Base-by-base conservation (phyloP, 2,113 vertebrate species). In the Brachyistius frenatus region DNA sequence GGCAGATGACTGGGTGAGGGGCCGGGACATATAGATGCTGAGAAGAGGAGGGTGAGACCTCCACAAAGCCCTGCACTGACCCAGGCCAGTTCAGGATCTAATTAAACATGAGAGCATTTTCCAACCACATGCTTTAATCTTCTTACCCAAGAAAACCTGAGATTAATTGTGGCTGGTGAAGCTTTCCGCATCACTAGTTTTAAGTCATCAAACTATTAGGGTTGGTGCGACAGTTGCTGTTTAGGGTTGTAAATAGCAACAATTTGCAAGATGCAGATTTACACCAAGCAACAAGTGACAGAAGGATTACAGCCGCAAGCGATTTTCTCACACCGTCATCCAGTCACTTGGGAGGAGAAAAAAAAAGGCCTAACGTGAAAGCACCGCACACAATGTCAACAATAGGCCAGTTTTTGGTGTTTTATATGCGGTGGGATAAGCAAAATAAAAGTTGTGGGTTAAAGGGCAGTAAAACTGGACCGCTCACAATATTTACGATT, bases 61-160 rank as follows among this genome's bases (percentile, higher is more conserved):
- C 66, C 46, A 30, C 61, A 49, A 66, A 82, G 16, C 37, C 56
- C 49, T 65, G n/a, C n/a, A 41, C 4, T 7, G 74, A 50, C 44
- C 66, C 7, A 6, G 8, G 69, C 31, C 58, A 69, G 23, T 61
- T 39, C 39, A 23, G 72, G 76, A 79, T 85, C 68, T 80, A 46
- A 86, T 79, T 73, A 85, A 78, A 49, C 13, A 23, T 23, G 23
- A 33, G 63, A 72, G 49, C n/a, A 75, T 56, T 65, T 81, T 73
- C 67, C 61, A 41, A 84, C 75, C 91, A 90, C 86, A 86, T 79
- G 86, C 62, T 76, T 23, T 89, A 89, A 91, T 88, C 89, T 84
- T 67, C 73, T 90, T 86, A 88, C 53, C 66, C 16, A 64, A 64
- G 47, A 79, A 23, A 80, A 77, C 3, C 11, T 64, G 33, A 73